These are phyloP conservation scores for Actinia equina DNA, from an alignment of 64 coral and sea anemone species.

Conservation along the genomic window DNA sequence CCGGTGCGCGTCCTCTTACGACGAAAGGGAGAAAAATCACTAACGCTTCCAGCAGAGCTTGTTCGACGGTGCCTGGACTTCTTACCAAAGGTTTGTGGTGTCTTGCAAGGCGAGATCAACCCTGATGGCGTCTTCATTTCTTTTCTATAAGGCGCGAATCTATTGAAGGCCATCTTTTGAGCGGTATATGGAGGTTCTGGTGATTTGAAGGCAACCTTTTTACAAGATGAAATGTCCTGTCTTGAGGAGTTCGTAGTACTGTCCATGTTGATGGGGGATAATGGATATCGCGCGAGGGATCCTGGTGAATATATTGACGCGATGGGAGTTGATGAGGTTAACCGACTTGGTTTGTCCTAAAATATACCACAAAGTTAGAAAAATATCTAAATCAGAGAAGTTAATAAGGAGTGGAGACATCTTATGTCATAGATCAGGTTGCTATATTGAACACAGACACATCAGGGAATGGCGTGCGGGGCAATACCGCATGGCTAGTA, in stretches of 20 bases:
- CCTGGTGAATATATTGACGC: slow-evolving; percentile 13
- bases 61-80: slow-evolving; percentile 15
- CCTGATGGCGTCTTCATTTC: slow-evolving; percentile 41
- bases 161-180: neutral
- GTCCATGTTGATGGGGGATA: slow-evolving; percentile 37
- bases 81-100: neutral
- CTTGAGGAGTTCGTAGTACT: neutral
- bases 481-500: too few relatives aligned
- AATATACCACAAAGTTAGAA: neutral
- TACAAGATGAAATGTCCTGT: neutral
- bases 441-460: too few relatives aligned
- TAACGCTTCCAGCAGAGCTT: neutral
- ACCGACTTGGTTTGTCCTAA: neutral
- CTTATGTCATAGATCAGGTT: too few relatives aligned
- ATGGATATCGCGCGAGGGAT: neutral
- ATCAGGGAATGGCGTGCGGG: too few relatives aligned
- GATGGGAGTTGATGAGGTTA: slow-evolving; percentile 26
- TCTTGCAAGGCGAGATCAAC: slow-evolving; percentile 1
- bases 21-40: neutral
- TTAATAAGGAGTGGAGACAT: too few relatives aligned
- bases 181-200: neutral
- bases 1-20: slow-evolving; percentile 17
- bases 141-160: neutral
- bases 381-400: too few relatives aligned
- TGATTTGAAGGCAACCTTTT: slow-evolving; percentile 36